Base-by-base conservation (phyloP, 2,797 vertebrate genomes). In the Sebastes minor region DNA sequence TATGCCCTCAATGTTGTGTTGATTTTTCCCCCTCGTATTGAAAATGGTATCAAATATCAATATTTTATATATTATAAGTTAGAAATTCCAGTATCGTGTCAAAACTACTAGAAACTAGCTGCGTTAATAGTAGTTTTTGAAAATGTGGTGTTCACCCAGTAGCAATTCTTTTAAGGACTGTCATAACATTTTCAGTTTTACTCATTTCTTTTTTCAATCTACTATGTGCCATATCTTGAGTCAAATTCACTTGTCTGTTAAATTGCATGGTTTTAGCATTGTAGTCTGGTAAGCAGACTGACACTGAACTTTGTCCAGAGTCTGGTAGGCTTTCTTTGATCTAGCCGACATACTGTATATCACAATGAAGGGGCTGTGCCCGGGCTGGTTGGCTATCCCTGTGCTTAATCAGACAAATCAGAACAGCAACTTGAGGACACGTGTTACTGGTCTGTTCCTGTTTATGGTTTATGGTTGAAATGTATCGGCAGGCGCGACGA, bases 281-380 rank as follows among this genome's bases (percentile, higher is more conserved):
- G 18, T 27, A 55, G 2, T 49, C 33, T 62, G 20, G 14, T 9
- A 18, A 35, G 33, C 25, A 73, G 33, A 56, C n/a, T 52, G 38
- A 83, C 27, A 53, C 12, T 67, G 53, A 74, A n/a, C 46, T 62
- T 72, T 78, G 33, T 38, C 28, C 33, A 67, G 8, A 25, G 33
- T 61, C 53, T 14, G 27, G 18, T 11, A 52, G 9, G 9, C 4
- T 57, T 30, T 62, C 56, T 62, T 56, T 61, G 8, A 30, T 70
- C 38, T 59, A 38, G 35, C 38, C 3, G 1, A 16, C 23, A 28
- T 38, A 38, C 35, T 38, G 35, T 38, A 2, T 32, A 46, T 35
- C 10, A 52, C 30, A 8, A 8, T 38, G 14, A 62, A 35, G 13
- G 14, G n/a, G 27, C 4, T 60, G 8, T 71, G 2, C 38, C n/a